Evolutionary conservation across 2,113 vertebrate species (phyloP), one percentile per base, ranked within the genome.

Genomic region (Muscicapa adusta): DNA sequence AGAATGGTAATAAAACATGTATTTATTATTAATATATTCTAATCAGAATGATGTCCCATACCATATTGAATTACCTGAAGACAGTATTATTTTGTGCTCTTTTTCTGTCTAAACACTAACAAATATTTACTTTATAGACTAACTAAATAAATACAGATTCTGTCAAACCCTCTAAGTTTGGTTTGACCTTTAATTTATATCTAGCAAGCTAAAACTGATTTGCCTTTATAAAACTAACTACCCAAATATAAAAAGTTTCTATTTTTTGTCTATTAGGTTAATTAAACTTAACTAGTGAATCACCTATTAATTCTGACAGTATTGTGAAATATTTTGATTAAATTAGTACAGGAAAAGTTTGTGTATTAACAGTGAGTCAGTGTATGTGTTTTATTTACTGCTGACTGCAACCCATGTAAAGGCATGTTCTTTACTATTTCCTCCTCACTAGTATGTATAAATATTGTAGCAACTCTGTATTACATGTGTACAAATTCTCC

Each of bases 381-480:
- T 58, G 2, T 45, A 29, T 63, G 43, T 38, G 8, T 56, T 67
- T 3, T 26, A 23, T 72, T 79, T 88, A 47, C 42, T 77, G 7
- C 43, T 66, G 33, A 33, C 43, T 80, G 38, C 50, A 62, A 4
- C 23, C 84, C 8, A 12, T n/a, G 16, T 53, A 48, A 86, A 50
- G 50, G 26, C 38, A 25, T 14, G 26, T 51, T 38, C 48, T 68
- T 72, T 9, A 3, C 58, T 42, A 9, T 57, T 58, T 51, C 33
- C 29, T 70, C 18, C 47, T 76, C 5, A 0, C 6, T 45, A 26
- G 29, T 29, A 11, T 7, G 8, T 3, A 2, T 6, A 6, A 0
- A 0, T 51, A 8, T 22, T 34, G 14, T 36, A 47, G 42, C 26
- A 28, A n/a, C 18, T 36, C 51, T 71, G 1, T 42, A 18, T 62